A percentile compares a stretch with the other conserved stretches of the same genome.
phyloP scores from a whole-genome alignment of 2,888 invertebrate species.

The Amiota mariae region DNA sequence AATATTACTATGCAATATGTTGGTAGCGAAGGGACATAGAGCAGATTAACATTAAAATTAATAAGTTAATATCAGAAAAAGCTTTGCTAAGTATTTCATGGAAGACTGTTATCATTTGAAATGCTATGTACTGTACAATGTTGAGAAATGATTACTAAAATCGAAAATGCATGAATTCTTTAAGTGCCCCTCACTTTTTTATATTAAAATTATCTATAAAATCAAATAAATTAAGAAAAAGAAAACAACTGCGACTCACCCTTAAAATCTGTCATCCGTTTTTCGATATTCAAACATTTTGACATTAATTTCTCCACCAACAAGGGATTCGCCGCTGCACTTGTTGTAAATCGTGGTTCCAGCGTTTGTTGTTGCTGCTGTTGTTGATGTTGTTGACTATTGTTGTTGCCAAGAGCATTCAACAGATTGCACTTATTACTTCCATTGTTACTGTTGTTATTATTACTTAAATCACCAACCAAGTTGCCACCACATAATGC shows the following conservation, averaged over 20 bases:
- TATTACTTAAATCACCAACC: slow-evolving; percentile 45
- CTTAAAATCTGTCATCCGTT: slow-evolving; percentile 55
- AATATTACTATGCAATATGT: too few species aligned
- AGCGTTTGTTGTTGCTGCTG: slow-evolving; percentile 20
- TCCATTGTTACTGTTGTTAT: slow-evolving; percentile 42
- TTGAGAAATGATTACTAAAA: too few species aligned
- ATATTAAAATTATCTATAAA: too few species aligned
- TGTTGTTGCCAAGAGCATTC: slow-evolving; percentile 39
- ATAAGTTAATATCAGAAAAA: too few species aligned
- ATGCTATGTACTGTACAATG: too few species aligned
- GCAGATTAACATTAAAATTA: too few species aligned
- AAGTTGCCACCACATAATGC: slow-evolving; percentile 52
- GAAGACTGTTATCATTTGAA: too few species aligned
- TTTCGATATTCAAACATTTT: slow-evolving; percentile 64
- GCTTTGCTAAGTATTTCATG: too few species aligned
- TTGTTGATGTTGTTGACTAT: slow-evolving; percentile 41
- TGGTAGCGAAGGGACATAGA: too few species aligned
- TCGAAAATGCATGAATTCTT: too few species aligned
- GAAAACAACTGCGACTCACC: background rate
- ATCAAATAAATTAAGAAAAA: background rate
- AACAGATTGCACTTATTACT: slow-evolving; percentile 1
- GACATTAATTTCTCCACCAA: slow-evolving; percentile 88
- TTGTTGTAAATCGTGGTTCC: slow-evolving; percentile 58
- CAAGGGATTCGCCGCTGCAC: slow-evolving; percentile 86
- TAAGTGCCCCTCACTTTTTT: too few species aligned